phyloP scores from a whole-genome alignment of 2,888 invertebrate species.

The Cryptocephalus moraei region DNA sequence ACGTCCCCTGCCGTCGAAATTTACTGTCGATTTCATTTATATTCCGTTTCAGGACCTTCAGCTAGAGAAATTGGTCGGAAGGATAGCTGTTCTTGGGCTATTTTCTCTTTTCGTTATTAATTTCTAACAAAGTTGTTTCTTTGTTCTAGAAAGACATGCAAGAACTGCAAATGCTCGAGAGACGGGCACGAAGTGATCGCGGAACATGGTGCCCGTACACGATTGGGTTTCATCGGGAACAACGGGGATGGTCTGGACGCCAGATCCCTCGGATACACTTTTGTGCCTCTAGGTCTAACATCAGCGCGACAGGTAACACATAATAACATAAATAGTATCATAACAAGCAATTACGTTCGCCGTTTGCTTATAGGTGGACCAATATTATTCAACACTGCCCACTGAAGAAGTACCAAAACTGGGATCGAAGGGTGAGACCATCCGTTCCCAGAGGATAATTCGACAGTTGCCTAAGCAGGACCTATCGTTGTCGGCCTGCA shows the following conservation, averaged over 20 bases:
- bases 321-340: too few relatives aligned
- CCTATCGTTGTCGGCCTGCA: conserved; percentile 79
- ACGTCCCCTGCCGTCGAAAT: not conserved
- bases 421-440: conserved; percentile 69
- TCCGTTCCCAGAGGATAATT: conserved; percentile 72
- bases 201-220: conserved; percentile 34
- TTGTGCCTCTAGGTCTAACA: conserved; percentile 35
- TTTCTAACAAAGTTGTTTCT: too few relatives aligned
- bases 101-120: too few relatives aligned
- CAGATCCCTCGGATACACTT: conserved; percentile 34
- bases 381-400: conserved; percentile 85
- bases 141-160: conserved; percentile 78
- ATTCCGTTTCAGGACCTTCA: too few relatives aligned
- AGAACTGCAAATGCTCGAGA: conserved; percentile 83
- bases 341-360: too few relatives aligned
- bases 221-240: conserved; percentile 44
- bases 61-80: too few relatives aligned
- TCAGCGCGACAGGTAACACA: conserved; percentile 31
- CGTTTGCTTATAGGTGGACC: conserved; percentile 59
- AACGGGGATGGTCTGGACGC: conserved; percentile 45
- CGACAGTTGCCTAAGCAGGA: conserved; percentile 92
- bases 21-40: too few relatives aligned
- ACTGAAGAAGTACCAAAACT: conserved; percentile 54
- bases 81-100: too few relatives aligned
- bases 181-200: conserved; percentile 71